phyloP scores from a whole-genome alignment of 1,140 invertebrate species.

The Hetaerina americana region DNA sequence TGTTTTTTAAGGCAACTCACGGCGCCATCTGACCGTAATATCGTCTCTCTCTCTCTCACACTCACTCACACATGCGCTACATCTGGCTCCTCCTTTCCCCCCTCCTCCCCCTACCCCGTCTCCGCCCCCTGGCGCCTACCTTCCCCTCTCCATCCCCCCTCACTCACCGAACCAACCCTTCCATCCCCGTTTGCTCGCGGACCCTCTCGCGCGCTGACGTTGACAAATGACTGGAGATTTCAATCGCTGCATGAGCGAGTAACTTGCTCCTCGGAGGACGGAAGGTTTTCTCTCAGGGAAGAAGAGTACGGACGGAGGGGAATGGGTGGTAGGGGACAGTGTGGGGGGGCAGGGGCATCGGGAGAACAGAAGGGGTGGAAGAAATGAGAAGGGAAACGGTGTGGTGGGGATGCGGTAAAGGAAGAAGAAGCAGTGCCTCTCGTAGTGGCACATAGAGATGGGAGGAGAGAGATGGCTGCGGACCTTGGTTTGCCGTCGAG shows the following conservation, averaged over 20 bases:
- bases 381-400: slow-evolving; percentile 4
- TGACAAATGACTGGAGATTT: slow-evolving; percentile 47
- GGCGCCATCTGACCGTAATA: background rate
- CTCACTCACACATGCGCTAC: too few species aligned
- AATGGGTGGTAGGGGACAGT: slow-evolving; percentile 3
- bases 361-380: slow-evolving; percentile 13
- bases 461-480: too few species aligned
- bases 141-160: background rate
- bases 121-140: background rate
- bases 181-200: background rate
- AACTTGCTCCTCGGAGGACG: slow-evolving; percentile 18
- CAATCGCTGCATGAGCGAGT: slow-evolving; percentile 43
- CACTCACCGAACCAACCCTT: background rate
- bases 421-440: too few species aligned
- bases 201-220: slow-evolving; percentile 36
- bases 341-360: slow-evolving; percentile 2
- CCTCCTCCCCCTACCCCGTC: background rate
- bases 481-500: too few species aligned
- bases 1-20: background rate
- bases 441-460: too few species aligned
- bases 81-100: background rate
- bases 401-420: background rate
- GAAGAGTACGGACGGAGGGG: slow-evolving; percentile 3
- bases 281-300: slow-evolving; percentile 4
- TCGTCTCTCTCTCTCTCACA: background rate